Percentiles rank a stretch among this genome's conserved stretches.
Evolutionary conservation across 2,113 vertebrate genomes (phyloP).

Genomic region (Poecile atricapillus): DNA sequence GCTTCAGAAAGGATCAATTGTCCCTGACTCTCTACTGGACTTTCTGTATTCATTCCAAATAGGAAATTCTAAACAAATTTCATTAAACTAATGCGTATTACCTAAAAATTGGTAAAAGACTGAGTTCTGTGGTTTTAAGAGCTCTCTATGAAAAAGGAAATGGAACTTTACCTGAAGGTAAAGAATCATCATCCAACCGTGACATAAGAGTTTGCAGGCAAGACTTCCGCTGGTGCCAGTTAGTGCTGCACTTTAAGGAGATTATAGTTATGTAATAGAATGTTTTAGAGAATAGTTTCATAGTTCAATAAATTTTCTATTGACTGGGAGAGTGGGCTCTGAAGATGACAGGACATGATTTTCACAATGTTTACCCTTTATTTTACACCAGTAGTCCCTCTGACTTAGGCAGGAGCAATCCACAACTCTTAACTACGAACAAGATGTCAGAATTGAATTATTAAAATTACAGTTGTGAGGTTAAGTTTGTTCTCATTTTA

Average conservation of each 20-base stretch:
- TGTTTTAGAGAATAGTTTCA: neutral
- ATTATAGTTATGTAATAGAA: neutral
- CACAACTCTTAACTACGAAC: neutral
- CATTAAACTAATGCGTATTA: neutral
- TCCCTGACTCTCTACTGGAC: neutral
- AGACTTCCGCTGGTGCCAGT: neutral
- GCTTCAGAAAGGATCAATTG: neutral
- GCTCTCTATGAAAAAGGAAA: neutral
- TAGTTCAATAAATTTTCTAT: neutral
- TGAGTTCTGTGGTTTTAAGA: neutral
- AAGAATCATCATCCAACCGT: neutral
- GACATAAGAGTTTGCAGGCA: neutral
- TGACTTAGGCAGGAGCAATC: neutral
- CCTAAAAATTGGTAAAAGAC: neutral
- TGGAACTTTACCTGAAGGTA: neutral
- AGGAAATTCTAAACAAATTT: neutral
- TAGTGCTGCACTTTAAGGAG: neutral
- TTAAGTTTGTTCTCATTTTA: neutral
- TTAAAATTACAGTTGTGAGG: neutral
- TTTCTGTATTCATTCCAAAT: neutral
- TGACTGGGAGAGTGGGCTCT: neutral
- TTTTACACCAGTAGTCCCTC: neutral
- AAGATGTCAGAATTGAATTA: neutral
- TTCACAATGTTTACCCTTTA: neutral
- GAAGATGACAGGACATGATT: neutral